phyloP scores from a whole-genome alignment of 23 tunicate genomes.

The Corella eumyota region DNA sequence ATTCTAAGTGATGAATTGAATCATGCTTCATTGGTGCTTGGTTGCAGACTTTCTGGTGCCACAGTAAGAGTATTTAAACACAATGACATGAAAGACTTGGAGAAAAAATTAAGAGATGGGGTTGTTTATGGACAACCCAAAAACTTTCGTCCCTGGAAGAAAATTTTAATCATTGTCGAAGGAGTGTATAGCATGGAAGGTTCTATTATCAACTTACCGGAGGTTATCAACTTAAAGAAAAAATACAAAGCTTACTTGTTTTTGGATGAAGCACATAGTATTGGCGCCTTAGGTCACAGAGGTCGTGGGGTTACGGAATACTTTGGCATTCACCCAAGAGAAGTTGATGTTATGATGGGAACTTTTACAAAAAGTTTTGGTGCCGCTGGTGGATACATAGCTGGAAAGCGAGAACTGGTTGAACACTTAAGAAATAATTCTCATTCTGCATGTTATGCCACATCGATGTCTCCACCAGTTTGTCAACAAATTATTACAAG shows the following conservation, averaged over 20 bases:
- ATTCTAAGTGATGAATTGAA: conserved; percentile 95
- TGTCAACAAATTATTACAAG: conserved; percentile 41
- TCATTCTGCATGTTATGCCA: conserved; percentile 82
- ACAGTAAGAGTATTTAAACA: conserved; percentile 75
- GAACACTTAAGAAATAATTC: conserved; percentile 41
- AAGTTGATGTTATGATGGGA: conserved; percentile 98
- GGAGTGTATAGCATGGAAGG: conserved; percentile 99
- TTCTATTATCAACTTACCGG: conserved; percentile 82
- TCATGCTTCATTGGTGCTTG: conserved; percentile 97
- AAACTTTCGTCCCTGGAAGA: conserved; percentile 93
- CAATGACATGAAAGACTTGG: conserved; percentile 92
- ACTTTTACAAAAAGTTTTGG: conserved; percentile 99
- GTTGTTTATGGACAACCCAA: conserved; percentile 94
- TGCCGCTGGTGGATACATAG: conserved; percentile 98
- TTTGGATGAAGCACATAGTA: conserved; percentile 98
- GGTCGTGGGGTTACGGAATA: conserved; percentile 97
- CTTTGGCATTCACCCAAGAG: conserved; percentile 81
- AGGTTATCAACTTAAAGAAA: conserved; percentile 68
- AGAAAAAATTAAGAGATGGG: conserved; percentile 59
- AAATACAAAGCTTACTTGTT: conserved; percentile 95
- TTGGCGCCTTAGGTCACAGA: conserved; percentile 84
- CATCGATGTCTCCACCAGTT: conserved; percentile 85
- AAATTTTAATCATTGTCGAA: conserved; percentile 94
- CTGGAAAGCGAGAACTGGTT: conserved; percentile 52
- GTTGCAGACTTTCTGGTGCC: conserved; percentile 89